These are phyloP conservation scores for Odontomachus brunneus DNA, from an alignment of 1,140 invertebrate genomes.

Conservation along the genomic window DNA sequence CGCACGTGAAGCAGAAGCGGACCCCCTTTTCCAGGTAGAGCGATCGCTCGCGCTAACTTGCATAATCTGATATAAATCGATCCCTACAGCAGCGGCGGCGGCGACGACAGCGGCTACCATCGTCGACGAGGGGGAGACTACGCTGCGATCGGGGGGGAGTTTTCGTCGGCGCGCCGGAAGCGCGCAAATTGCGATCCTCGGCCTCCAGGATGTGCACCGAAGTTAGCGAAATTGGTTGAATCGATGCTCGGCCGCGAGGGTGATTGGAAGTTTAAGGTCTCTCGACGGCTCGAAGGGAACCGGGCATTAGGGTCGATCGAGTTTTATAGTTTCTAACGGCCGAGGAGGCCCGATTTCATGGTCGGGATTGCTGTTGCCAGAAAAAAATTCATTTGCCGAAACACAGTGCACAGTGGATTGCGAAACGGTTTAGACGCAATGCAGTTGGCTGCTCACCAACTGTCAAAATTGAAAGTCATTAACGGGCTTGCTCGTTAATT, in stretches of 20 bases:
- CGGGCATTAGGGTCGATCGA: background rate
- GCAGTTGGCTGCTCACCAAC: too few species aligned
- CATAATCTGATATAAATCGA: constrained; percentile 60
- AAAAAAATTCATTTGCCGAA: too few species aligned
- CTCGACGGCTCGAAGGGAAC: background rate
- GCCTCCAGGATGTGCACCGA: constrained; percentile 27
- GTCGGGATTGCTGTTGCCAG: too few species aligned
- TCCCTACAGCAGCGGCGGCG: background rate
- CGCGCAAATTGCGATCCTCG: constrained; percentile 17
- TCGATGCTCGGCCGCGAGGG: constrained; percentile 17
- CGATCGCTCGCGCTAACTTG: constrained; percentile 43
- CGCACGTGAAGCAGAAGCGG: constrained; percentile 49
- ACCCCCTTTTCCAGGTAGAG: constrained; percentile 71
- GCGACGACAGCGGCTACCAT: too few species aligned
- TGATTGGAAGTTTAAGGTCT: background rate
- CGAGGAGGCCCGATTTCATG: too few species aligned
- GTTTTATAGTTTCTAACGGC: background rate
- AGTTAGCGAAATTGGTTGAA: constrained; percentile 26
- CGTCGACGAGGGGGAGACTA: too few species aligned
- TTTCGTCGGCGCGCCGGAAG: constrained; percentile 34
- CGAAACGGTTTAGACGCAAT: too few species aligned
- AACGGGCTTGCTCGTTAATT: too few species aligned
- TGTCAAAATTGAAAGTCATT: too few species aligned
- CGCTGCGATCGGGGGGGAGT: constrained; percentile 16
- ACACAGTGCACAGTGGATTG: too few species aligned